Conservation (phyloP, 1,140 invertebrate genomes). For the Euwallacea similis region DNA sequence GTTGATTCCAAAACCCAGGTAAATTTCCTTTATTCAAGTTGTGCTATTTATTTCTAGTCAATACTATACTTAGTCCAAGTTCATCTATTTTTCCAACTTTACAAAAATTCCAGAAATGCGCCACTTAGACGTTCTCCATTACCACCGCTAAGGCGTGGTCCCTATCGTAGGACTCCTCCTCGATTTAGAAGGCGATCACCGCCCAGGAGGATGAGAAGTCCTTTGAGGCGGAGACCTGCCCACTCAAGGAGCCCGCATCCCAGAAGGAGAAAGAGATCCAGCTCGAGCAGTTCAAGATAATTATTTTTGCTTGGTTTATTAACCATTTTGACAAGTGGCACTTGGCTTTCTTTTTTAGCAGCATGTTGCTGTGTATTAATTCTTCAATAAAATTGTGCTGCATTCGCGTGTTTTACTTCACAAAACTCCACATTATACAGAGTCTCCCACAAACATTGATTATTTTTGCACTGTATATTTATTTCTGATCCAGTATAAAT, state of each 20-base stretch:
- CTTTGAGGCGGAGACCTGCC: slow-evolving; percentile 60
- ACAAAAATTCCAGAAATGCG: slow-evolving; percentile 54
- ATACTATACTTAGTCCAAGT: not conserved
- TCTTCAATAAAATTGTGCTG: no score
- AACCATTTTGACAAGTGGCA: no score
- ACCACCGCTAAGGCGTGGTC: slow-evolving; percentile 57
- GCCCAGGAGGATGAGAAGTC: slow-evolving; percentile 56
- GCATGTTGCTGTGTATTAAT: no score
- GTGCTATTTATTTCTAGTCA: not conserved
- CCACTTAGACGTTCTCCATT: slow-evolving; percentile 67
- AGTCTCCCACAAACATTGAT: no score
- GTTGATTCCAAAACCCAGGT: slow-evolving; percentile 69
- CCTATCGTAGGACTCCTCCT: slow-evolving; percentile 48
- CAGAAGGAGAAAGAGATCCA: slow-evolving; percentile 75
- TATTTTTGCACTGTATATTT: no score
- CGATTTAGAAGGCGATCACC: slow-evolving; percentile 61
- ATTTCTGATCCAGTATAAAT: no score
- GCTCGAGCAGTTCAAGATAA: slow-evolving; percentile 76
- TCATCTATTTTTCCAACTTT: not conserved
- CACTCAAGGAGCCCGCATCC: slow-evolving; percentile 64
- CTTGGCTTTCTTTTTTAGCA: no score
- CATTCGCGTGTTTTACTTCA: no score
- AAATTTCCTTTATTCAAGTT: not conserved
- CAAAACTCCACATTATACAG: no score
- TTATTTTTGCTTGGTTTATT: not conserved